Percentiles rank a stretch among this genome's conserved stretches.
phyloP scores from a whole-genome alignment of 2,888 invertebrate genomes.

The Linnaemya vulpina region DNA sequence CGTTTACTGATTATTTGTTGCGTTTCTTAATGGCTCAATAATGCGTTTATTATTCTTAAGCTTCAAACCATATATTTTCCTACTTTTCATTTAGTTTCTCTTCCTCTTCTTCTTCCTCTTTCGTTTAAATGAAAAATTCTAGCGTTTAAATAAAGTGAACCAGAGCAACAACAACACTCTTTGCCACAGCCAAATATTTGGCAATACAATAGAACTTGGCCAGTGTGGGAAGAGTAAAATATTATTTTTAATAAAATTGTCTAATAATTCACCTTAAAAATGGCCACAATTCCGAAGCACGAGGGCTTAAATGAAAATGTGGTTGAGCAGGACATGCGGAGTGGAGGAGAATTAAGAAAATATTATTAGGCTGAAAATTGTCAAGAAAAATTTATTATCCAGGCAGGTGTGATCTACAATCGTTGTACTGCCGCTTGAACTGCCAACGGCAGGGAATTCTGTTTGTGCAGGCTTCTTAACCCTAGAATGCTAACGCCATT shows the following conservation, averaged over 20 bases:
- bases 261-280: slow-evolving; percentile 65
- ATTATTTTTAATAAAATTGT: slow-evolving; percentile 64
- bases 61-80: slow-evolving; percentile 66
- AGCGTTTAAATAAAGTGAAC: slow-evolving; percentile 15
- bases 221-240: slow-evolving; percentile 29
- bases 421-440: too few species aligned
- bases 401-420: too few species aligned
- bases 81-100: not conserved
- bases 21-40: slow-evolving; percentile 70
- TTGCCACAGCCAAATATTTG: not conserved
- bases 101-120: not conserved
- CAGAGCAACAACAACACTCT: not conserved
- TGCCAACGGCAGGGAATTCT: too few species aligned
- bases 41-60: slow-evolving; percentile 70
- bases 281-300: not conserved
- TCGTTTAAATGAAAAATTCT: slow-evolving; percentile 51
- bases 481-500: too few species aligned
- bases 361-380: not conserved
- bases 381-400: too few species aligned
- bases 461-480: too few species aligned
- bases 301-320: not conserved
- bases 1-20: slow-evolving; percentile 69
- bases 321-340: not conserved
- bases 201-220: slow-evolving; percentile 16
- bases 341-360: not conserved